Evolutionary conservation across 2,797 vertebrate species (phyloP), one percentile per base, ranked within the genome.

Genomic region (Prionace glauca): DNA sequence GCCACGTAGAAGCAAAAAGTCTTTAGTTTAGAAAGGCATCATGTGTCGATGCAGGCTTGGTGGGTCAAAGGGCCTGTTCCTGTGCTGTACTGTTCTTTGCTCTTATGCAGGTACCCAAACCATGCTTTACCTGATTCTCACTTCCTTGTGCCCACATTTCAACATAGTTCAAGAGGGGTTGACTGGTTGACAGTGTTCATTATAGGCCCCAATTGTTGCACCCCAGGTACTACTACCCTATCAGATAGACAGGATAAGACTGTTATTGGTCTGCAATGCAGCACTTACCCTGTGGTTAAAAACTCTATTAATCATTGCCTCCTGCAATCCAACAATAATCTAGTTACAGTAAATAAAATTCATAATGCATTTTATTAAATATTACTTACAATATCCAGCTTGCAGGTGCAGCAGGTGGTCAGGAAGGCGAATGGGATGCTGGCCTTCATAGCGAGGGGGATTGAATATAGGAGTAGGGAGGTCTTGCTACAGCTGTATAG

Each of bases 321-420:
- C 32, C 45, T 77, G 45, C 12, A 20, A 74, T 12, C 41, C 26
- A 95, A 12, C 36, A 94, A 71, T 90, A 90, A 72, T 94, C 9
- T 20, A 94, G 36, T 94, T 29, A 94, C 36, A 50, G 56, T 77
- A 56, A 95, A 72, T 77, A 95, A 95, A 72, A 74, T 56, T 45
- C 69, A 56, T 50, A 18, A 90, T 62, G 2, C 56, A 20, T 91
- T 90, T 72, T 74, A 94, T 94, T 94, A 72, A 94, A 72, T 36
- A 74, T 12, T 94, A 94, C n/a, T 14, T 71, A 22, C 69, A 72
- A 14, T 26, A 72, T 72, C 69, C 69, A 72, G 10, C 36, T n/a
- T n/a, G n/a, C n/a, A n/a, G n/a, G n/a, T n/a, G n/a, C n/a, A n/a
- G n/a, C n/a, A n/a, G n/a, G n/a, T n/a, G n/a, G n/a, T n/a, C n/a